Evolutionary conservation across 1,140 invertebrate genomes (phyloP), one percentile per base, ranked within the genome.

Genomic region (Amphibalanus amphitrite): DNA sequence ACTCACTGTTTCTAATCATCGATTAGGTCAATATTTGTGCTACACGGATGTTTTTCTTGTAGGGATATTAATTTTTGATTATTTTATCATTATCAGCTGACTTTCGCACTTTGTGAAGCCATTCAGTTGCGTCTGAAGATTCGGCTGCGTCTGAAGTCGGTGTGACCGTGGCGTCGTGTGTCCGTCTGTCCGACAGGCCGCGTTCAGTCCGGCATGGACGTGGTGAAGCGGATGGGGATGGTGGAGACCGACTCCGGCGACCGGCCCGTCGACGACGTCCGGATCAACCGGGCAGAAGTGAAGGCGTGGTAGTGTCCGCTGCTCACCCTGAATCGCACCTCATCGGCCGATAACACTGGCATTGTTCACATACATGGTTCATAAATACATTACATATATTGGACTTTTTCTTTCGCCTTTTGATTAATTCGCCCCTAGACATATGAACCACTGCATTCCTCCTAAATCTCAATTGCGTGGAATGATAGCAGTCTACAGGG

Each of bases 201-300:
- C 76, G 82, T 97, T 23, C 26, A 23, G 26, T 6, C 23, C 20
- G 26, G 64, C 64, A 96, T 98, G 91, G 83, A 86, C 74, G 90
- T 93, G 71, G 87, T 96, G 0, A 92, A 95, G 79, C 83, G 93
- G 78, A 92, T 97, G 75, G 93, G 94, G 13, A 83, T 94, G 77
- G 91, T 95, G 8, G 93, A 97, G 79, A 95, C 92, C 29, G 93
- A 96, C 79, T 89, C 87, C 79, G 88, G 89, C 82, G 94, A 97
- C 79, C 83, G 87, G 76, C 95, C 95, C 0, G 85, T 92, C 0
- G 94, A 97, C 80, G 90, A 93, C 78, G 84, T 98, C 0, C 88
- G 90, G 81, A 94, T 97, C 76, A 80, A 92, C 4, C 89, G 88
- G 82, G 87, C 81, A 0, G 72, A 65, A 59, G 72, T 74, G 25